phyloP scores from a whole-genome alignment of 2,888 invertebrate species.

The Plutella xylostella region DNA sequence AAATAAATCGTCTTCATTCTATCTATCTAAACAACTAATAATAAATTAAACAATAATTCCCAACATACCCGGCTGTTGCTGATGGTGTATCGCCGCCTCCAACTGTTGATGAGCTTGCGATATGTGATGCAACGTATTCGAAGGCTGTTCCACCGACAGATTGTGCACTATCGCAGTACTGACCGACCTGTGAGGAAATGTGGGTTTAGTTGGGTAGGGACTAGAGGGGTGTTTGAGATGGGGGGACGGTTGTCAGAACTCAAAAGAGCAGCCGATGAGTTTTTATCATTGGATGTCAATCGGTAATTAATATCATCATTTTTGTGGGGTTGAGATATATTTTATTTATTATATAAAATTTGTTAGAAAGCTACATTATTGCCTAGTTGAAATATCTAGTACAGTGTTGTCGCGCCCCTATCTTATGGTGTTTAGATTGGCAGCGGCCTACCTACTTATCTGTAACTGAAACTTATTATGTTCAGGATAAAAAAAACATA shows the following conservation, averaged over 20 bases:
- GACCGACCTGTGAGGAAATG: constrained; percentile 32
- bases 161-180: constrained; percentile 54
- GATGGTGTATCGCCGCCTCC: constrained; percentile 55
- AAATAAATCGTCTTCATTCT: no score
- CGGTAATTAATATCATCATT: constrained; percentile 45
- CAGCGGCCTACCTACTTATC: no score
- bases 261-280: constrained; percentile 39
- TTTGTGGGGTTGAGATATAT: no score
- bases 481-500: no score
- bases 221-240: neutral
- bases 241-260: constrained; percentile 26
- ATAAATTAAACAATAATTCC: no score
- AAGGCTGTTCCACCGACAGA: constrained; percentile 42
- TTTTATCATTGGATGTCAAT: constrained; percentile 37
- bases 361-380: no score
- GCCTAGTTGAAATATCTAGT: neutral
- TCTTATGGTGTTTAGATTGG: no score
- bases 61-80: constrained; percentile 32
- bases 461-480: no score
- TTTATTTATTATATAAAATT: no score
- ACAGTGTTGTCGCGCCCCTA: no score
- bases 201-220: neutral
- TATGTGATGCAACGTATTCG: constrained; percentile 69
- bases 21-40: no score
- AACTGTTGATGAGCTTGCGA: constrained; percentile 66